These are phyloP conservation scores for Pseudomyrmex dendroicus DNA, from an alignment of 1,140 invertebrate genomes.

Conservation along the genomic window DNA sequence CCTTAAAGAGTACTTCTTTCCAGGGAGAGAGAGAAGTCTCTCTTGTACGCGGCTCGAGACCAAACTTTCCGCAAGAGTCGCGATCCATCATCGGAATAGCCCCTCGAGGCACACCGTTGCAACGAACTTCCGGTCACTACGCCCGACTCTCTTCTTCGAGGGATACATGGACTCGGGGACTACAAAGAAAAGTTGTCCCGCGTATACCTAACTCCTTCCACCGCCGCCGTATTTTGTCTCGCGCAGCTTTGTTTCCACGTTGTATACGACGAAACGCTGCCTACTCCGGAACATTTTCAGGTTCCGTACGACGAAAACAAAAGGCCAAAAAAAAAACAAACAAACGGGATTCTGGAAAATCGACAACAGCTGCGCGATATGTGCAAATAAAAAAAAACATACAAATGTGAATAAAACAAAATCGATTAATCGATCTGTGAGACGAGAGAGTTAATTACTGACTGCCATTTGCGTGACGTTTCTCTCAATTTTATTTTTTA, in stretches of 20 bases:
- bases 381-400: too few relatives aligned
- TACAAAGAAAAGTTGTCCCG: constrained; percentile 44
- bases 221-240: constrained; percentile 42
- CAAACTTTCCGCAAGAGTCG: constrained; percentile 55
- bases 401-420: too few relatives aligned
- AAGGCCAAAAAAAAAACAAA: constrained; percentile 35
- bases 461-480: too few relatives aligned
- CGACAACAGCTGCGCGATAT: constrained; percentile 3
- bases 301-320: constrained; percentile 33
- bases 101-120: constrained; percentile 58
- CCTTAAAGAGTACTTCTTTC: constrained; percentile 53
- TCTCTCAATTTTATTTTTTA: background rate
- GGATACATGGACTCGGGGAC: constrained; percentile 42
- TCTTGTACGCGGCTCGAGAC: constrained; percentile 40
- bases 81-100: constrained; percentile 65
- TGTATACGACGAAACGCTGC: constrained; percentile 10
- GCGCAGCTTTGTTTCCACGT: constrained; percentile 45
- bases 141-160: constrained; percentile 31
- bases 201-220: constrained; percentile 44
- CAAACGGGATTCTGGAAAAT: constrained; percentile 27
- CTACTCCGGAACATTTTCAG: constrained; percentile 28
- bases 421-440: too few relatives aligned
- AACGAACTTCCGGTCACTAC: constrained; percentile 65
- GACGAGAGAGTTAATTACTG: too few relatives aligned
- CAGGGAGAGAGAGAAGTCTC: constrained; percentile 5